phyloP scores from a whole-genome alignment of 92 coral and sea anemone genomes.

The Porites cylindrica region DNA sequence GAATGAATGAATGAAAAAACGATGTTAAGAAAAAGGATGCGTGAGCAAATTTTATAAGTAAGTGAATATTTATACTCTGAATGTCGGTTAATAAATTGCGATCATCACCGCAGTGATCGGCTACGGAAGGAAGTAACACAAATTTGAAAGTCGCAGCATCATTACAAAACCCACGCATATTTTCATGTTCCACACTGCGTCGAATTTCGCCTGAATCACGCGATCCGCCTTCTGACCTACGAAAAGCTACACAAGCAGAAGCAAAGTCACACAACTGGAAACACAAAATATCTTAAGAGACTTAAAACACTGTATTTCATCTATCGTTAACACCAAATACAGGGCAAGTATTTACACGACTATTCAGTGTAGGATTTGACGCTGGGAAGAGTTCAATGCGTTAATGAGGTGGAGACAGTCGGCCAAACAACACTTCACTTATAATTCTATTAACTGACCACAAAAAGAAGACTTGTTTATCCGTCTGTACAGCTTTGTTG shows the following conservation, averaged over 20 bases:
- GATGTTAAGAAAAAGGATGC: too few species aligned
- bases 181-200: background rate
- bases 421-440: background rate
- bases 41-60: background rate
- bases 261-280: background rate
- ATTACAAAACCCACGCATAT: background rate
- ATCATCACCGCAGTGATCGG: background rate
- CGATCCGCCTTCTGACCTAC: background rate
- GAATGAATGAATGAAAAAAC: too few species aligned
- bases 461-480: background rate
- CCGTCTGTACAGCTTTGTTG: background rate
- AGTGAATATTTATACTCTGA: background rate
- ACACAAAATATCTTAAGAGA: background rate
- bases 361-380: too few species aligned
- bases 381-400: background rate
- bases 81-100: background rate
- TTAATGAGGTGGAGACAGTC: background rate
- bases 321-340: too few species aligned
- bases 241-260: too few species aligned
- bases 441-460: background rate
- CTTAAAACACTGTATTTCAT: background rate
- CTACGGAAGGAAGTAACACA: conserved; percentile 21
- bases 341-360: too few species aligned
- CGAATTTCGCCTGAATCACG: conserved; percentile 14
- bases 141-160: background rate